Percentiles rank a stretch among this genome's conserved stretches.
These are phyloP conservation scores for Trilocha varians DNA, from an alignment of 2,888 invertebrate species.

Conservation along the genomic window DNA sequence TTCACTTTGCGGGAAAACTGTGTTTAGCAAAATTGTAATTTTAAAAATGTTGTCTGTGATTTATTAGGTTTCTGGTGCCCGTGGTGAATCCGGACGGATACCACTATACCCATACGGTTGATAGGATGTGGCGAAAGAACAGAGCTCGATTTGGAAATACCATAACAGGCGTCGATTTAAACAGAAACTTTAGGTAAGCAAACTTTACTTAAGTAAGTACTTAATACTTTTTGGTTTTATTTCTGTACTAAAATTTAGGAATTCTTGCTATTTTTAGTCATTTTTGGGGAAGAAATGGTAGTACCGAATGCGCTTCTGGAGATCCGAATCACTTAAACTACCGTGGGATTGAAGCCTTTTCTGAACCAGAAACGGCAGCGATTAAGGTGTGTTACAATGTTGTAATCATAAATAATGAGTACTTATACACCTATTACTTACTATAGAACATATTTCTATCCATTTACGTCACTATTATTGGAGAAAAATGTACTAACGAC, in stretches of 20 bases:
- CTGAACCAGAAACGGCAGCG: conserved; percentile 55
- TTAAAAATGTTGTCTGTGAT: conserved; percentile 1
- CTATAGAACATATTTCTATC: too few species aligned
- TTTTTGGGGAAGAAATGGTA: conserved; percentile 56
- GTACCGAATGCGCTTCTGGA: conserved; percentile 21
- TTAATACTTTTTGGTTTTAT: neutral
- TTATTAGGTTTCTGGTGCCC: conserved; percentile 77
- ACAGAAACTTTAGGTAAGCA: conserved; percentile 83
- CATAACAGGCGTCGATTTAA: conserved; percentile 83
- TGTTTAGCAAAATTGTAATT: neutral
- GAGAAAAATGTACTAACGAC: too few species aligned
- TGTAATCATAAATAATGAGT: too few species aligned
- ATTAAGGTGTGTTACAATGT: too few species aligned
- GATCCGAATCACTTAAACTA: conserved; percentile 53
- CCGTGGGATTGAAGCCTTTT: conserved; percentile 48
- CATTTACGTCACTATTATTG: too few species aligned
- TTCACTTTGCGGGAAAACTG: too few species aligned
- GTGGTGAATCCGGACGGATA: conserved; percentile 91
- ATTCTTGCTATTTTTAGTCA: conserved; percentile 25
- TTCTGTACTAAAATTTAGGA: neutral
- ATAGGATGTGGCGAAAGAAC: conserved; percentile 89
- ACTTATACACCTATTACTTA: too few species aligned
- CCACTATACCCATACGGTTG: conserved; percentile 81
- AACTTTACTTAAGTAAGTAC: neutral
- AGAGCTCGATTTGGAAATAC: conserved; percentile 61